Conservation (phyloP, 1,140 invertebrate genomes). For the Magallana gigas region DNA sequence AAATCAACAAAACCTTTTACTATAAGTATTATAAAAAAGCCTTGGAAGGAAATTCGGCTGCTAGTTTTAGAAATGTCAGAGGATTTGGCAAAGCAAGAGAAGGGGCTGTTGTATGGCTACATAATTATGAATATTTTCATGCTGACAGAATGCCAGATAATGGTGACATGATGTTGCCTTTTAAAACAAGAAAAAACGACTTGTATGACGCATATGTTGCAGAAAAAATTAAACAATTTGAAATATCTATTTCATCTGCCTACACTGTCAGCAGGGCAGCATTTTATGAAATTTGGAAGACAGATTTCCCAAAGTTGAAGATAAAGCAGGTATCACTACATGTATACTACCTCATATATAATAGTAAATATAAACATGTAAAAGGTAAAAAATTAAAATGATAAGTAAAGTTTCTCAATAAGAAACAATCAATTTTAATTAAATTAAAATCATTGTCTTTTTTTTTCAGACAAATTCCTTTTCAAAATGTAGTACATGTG, state of each 20-base stretch:
- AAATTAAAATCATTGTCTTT: neutral
- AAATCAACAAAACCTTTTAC: neutral
- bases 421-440: neutral
- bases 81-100: neutral
- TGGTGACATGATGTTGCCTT: constrained; percentile 40
- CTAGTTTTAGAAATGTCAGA: neutral
- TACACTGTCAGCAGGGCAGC: neutral
- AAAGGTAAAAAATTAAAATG: too few species aligned
- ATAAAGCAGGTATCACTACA: neutral
- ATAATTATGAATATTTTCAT: constrained; percentile 39
- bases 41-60: neutral
- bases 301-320: neutral
- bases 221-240: neutral
- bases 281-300: neutral
- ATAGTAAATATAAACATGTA: too few species aligned
- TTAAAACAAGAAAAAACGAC: constrained; percentile 27
- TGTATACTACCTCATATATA: too few species aligned
- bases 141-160: constrained; percentile 48
- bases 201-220: constrained; percentile 13
- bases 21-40: constrained; percentile 5
- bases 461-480: constrained; percentile 38
- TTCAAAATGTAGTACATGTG: constrained; percentile 43
- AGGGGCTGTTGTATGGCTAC: neutral
- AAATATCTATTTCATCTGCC: neutral
- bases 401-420: neutral